phyloP scores from a whole-genome alignment of 2,797 vertebrate genomes.

The Allobates femoralis region DNA sequence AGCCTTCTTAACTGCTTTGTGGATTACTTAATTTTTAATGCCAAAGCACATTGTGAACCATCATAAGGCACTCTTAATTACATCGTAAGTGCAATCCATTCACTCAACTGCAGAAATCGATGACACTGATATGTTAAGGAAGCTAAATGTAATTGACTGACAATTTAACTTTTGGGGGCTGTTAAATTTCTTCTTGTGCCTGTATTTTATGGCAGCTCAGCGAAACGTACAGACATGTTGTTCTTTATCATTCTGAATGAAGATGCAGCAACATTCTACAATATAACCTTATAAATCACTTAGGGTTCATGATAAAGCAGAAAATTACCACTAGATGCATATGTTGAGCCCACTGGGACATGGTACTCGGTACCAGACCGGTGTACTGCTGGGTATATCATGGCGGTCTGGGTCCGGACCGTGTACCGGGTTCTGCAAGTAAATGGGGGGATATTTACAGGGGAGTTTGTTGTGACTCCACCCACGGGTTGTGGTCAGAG shows the following conservation, averaged over 20 bases:
- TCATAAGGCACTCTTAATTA: conserved; percentile 53
- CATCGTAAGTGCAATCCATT: conserved; percentile 45
- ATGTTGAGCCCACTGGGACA: no score
- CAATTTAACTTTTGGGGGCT: conserved; percentile 30
- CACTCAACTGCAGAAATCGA: conserved; percentile 30
- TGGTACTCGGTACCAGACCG: no score
- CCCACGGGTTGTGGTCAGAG: no score
- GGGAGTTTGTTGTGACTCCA: no score
- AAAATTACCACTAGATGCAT: neutral
- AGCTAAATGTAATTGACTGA: conserved; percentile 50
- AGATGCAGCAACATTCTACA: neutral
- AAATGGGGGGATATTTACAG: no score
- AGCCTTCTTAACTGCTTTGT: conserved; percentile 36
- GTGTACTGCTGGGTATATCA: no score
- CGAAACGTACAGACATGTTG: neutral
- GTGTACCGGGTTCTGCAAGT: no score
- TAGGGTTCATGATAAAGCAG: neutral
- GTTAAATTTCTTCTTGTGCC: conserved; percentile 11
- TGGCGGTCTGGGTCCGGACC: no score
- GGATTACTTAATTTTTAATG: conserved; percentile 42
- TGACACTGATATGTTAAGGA: conserved; percentile 42
- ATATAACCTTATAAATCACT: neutral
- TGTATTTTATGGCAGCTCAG: conserved; percentile 36
- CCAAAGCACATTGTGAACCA: conserved; percentile 39
- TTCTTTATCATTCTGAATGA: neutral